phyloP scores from a whole-genome alignment of 23 tunicate genomes.

The Ascidia mentula region DNA sequence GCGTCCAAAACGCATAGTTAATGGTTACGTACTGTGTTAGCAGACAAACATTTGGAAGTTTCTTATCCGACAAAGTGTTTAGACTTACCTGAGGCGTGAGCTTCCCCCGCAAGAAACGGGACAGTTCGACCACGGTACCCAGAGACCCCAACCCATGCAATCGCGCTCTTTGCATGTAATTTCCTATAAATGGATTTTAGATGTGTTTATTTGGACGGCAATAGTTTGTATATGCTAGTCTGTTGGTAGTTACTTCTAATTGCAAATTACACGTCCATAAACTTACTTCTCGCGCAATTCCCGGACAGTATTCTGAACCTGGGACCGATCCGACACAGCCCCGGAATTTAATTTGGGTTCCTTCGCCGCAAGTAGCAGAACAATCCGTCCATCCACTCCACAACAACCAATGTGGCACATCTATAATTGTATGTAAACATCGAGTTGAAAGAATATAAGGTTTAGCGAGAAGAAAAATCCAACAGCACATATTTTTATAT shows the following conservation, averaged over 20 bases:
- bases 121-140: slow-evolving; percentile 61
- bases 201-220: no score
- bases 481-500: no score
- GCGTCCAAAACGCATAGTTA: background rate
- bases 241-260: no score
- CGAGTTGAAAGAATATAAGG: no score
- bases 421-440: no score
- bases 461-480: no score
- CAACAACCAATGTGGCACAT: slow-evolving; percentile 23
- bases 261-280: no score
- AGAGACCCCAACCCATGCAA: slow-evolving; percentile 17
- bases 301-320: slow-evolving; percentile 42
- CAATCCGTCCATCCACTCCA: slow-evolving; percentile 64
- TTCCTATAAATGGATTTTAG: no score
- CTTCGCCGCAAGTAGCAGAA: slow-evolving; percentile 45
- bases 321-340: slow-evolving; percentile 36
- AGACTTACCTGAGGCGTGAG: slow-evolving; percentile 15
- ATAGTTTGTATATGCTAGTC: no score
- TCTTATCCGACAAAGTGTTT: background rate
- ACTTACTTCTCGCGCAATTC: slow-evolving; percentile 36
- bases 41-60: background rate
- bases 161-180: background rate
- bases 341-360: slow-evolving; percentile 24
- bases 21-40: background rate
- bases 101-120: slow-evolving; percentile 67